phyloP scores from a whole-genome alignment of 2,113 vertebrate species.

The Catharus minimus region DNA sequence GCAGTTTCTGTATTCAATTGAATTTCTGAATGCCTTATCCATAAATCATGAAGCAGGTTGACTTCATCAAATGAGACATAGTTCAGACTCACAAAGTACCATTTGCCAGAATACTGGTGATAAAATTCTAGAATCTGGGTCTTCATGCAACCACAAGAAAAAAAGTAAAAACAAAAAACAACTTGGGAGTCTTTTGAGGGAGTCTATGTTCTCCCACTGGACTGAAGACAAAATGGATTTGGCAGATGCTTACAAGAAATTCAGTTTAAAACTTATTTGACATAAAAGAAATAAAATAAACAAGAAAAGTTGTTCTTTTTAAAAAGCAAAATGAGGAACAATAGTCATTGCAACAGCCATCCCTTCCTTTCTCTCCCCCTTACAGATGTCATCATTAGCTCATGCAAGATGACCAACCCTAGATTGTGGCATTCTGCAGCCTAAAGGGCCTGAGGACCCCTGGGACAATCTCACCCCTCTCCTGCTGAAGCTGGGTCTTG shows the following conservation, averaged over 20 bases:
- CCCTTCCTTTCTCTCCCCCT: neutral
- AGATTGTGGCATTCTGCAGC: rapidly evolving
- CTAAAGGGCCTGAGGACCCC: rapidly evolving
- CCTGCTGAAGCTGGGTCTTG: neutral
- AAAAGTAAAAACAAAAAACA: too few species aligned
- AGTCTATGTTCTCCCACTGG: neutral
- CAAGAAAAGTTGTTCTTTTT: neutral
- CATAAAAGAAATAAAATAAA: neutral
- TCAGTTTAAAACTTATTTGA: neutral
- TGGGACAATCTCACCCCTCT: rapidly evolving
- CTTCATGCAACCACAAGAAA: neutral
- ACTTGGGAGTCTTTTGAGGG: neutral
- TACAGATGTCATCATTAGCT: neutral
- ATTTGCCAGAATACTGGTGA: neutral
- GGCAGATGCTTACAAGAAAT: neutral
- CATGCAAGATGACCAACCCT: neutral
- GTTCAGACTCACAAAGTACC: neutral
- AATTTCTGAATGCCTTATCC: neutral
- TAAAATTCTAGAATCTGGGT: neutral
- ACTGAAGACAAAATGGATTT: neutral
- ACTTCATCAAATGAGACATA: rapidly evolving
- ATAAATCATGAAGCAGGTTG: neutral
- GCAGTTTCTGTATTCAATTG: neutral
- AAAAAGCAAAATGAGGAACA: neutral
- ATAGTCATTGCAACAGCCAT: rapidly evolving